These are phyloP conservation scores for Exephanes ischioxanthus DNA, from an alignment of 2,888 invertebrate genomes.

Conservation along the genomic window DNA sequence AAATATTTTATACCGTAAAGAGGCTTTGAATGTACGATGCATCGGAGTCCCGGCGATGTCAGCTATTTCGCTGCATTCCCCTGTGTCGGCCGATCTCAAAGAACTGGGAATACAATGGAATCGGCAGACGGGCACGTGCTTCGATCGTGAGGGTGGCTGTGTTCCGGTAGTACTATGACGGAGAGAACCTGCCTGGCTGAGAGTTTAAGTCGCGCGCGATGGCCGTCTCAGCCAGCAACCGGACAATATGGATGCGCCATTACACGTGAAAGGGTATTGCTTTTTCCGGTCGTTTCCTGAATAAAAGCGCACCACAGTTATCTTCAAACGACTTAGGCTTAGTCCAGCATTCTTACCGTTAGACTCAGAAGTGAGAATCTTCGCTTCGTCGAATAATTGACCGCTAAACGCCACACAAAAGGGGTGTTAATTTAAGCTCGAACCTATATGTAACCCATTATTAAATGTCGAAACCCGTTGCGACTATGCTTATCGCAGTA, in stretches of 20 bases:
- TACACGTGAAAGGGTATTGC: neutral
- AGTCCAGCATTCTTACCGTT: neutral
- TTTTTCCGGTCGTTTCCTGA: neutral
- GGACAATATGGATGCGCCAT: conserved; percentile 3
- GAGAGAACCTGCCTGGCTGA: neutral
- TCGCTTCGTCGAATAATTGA: neutral
- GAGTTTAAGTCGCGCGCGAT: neutral
- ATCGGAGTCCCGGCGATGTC: conserved; percentile 3
- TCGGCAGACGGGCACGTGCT: conserved; percentile 40
- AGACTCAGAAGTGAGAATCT: neutral
- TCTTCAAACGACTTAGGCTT: neutral
- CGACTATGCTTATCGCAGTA: too few species aligned
- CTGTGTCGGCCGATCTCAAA: conserved; percentile 18
- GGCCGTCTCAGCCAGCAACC: neutral
- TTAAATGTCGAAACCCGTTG: too few species aligned
- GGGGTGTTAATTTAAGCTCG: too few species aligned
- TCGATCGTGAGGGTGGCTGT: conserved; percentile 72
- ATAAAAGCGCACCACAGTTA: neutral
- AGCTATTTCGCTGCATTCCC: conserved; percentile 31
- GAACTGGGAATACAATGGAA: conserved; percentile 45
- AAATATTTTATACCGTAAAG: conserved; percentile 14
- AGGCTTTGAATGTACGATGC: conserved; percentile 21
- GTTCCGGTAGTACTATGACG: conserved; percentile 70
- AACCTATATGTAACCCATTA: too few species aligned
- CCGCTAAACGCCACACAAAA: too few species aligned